Conservation (phyloP, 1,140 invertebrate species). For the Drosophila pectinifera region DNA sequence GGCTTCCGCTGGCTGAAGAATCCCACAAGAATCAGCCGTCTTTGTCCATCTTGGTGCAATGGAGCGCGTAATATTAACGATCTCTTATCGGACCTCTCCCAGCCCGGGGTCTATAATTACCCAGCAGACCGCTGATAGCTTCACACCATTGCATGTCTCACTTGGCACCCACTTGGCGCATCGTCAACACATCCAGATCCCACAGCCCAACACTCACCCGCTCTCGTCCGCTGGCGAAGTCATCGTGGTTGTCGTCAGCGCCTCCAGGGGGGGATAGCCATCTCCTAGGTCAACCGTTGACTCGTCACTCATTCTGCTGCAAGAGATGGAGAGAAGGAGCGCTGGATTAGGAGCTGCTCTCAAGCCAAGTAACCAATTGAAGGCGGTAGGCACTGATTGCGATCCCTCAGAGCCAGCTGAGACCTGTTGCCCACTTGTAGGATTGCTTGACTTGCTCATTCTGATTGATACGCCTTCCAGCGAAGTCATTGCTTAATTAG, state of each 20-base stretch:
- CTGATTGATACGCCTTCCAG: background rate
- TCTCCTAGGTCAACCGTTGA: conserved; percentile 30
- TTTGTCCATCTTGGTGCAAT: conserved; percentile 60
- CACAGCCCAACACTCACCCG: conserved; percentile 59
- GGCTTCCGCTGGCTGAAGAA: conserved; percentile 40
- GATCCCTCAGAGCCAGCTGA: background rate
- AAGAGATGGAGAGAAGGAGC: background rate
- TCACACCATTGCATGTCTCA: conserved; percentile 36
- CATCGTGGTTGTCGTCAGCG: conserved; percentile 27
- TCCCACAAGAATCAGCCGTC: conserved; percentile 34
- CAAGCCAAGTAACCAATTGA: background rate
- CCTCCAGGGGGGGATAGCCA: conserved; percentile 37
- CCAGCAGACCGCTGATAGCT: conserved; percentile 59
- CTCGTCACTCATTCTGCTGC: conserved; percentile 62
- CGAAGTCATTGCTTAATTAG: background rate
- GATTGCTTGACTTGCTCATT: background rate
- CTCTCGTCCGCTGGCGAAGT: conserved; percentile 50
- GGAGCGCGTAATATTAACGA: conserved; percentile 80
- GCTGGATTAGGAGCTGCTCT: background rate
- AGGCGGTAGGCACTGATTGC: background rate
- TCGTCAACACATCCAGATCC: conserved; percentile 1
- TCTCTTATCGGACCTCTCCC: conserved; percentile 71
- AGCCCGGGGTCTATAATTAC: conserved; percentile 69
- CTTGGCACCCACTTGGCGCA: conserved; percentile 28
- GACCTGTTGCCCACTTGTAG: background rate